These are phyloP conservation scores for Phymatocera aterrima DNA, from an alignment of 2,888 invertebrate species.

Conservation along the genomic window DNA sequence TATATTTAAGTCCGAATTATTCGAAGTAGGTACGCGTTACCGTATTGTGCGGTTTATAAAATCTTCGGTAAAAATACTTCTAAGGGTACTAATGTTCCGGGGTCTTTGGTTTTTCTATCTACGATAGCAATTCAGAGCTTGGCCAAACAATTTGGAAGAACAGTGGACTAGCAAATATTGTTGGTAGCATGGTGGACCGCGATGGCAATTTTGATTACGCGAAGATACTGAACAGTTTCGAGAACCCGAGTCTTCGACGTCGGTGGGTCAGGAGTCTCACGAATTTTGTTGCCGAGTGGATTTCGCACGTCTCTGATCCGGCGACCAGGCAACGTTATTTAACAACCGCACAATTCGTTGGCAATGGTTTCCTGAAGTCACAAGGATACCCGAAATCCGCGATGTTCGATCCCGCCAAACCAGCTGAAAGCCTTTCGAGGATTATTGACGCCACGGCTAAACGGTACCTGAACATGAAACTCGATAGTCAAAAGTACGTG, in stretches of 20 bases:
- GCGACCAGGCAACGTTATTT: constrained; percentile 86
- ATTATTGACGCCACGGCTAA: constrained; percentile 83
- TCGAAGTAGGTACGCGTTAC: no score
- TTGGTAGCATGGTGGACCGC: constrained; percentile 83
- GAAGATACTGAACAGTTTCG: constrained; percentile 85
- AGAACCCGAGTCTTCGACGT: constrained; percentile 87
- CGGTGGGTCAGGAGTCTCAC: constrained; percentile 89
- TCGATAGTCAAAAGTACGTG: constrained; percentile 85
- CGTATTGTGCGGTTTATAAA: no score
- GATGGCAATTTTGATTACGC: constrained; percentile 85
- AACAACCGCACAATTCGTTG: constrained; percentile 81
- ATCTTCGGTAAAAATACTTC: constrained; percentile 13
- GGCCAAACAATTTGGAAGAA: constrained; percentile 85
- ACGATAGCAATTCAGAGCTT: constrained; percentile 82
- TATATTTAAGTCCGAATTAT: no score
- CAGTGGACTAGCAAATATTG: constrained; percentile 83
- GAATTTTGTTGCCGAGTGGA: constrained; percentile 84
- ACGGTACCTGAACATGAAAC: constrained; percentile 83
- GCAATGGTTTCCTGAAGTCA: constrained; percentile 85
- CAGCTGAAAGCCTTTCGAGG: constrained; percentile 83
- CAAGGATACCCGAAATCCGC: constrained; percentile 86
- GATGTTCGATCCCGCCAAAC: constrained; percentile 82
- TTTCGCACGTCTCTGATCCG: constrained; percentile 85
- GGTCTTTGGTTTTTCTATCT: not conserved
- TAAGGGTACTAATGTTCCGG: not conserved